Evolutionary conservation across 2,888 invertebrate species (phyloP).

Genomic region (Tetragonula carbonaria): DNA sequence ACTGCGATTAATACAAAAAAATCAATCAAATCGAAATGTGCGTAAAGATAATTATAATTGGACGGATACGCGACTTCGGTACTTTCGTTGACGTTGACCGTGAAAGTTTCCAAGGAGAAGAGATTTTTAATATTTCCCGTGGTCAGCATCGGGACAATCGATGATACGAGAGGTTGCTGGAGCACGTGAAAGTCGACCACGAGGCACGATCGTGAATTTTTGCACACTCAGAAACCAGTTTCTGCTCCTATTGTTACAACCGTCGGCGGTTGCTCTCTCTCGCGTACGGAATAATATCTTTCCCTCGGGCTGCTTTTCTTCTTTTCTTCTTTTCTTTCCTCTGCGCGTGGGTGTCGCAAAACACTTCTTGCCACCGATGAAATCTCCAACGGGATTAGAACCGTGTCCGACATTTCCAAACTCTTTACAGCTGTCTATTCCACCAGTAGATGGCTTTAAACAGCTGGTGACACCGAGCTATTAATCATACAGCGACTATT

Average conservation of each 20-base stretch:
- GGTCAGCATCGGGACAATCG: conserved; percentile 52
- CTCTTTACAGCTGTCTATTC: not conserved
- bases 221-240: conserved; percentile 63
- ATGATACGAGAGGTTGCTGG: conserved; percentile 49
- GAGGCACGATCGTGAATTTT: conserved; percentile 60
- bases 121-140: conserved; percentile 45
- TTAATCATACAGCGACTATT: not conserved
- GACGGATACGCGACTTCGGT: not conserved
- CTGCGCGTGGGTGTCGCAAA: conserved; percentile 36
- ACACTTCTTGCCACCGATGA: conserved; percentile 22
- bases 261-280: conserved; percentile 29
- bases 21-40: not conserved
- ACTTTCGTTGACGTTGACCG: conserved; percentile 27
- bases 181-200: conserved; percentile 69
- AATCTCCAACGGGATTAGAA: conserved; percentile 15
- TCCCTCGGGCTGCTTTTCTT: conserved; percentile 36
- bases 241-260: conserved; percentile 65
- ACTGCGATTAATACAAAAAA: too few relatives aligned
- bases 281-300: conserved; percentile 42
- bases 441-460: not conserved
- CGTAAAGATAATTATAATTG: not conserved
- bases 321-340: conserved; percentile 27
- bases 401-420: not conserved
- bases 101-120: conserved; percentile 31
- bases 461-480: not conserved